Evolutionary conservation across 2,888 invertebrate species (phyloP), one percentile per base, ranked within the genome.

Genomic region (Molorchus minor): DNA sequence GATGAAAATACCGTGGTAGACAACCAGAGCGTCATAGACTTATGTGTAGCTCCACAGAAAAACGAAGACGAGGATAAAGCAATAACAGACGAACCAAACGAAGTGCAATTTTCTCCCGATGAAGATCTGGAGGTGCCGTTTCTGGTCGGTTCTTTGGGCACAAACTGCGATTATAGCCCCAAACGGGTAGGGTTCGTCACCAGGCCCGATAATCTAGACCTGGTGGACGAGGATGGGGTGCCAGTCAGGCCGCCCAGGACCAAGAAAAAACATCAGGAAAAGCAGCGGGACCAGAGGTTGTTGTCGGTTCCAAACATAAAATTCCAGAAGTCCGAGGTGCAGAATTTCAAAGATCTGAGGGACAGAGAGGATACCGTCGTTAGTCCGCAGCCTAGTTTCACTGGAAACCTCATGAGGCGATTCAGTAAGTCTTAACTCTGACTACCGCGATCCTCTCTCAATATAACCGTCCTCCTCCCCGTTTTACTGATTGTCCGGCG

Each of bases 221-320:
- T 88, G 44, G 81, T 83, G 57, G 85, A 84, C 61, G 81, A 80
- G 52, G 78, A 82, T 58, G 83, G 82, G 40, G 82, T 81, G 41
- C 88, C 87, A 7, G 79, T 85, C 10, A 82, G 86, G 61, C 86
- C 85, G 12, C 83, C 87, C 46, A 79, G 85, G 19, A 78, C 80
- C 44, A 75, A 74, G 56, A 85, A 84, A 73, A 83, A 83, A 70
- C 84, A 84, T 75, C 59, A 54, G 15, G 59, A 65, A 5, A 64
- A 71, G 74, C 80, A 88, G 74, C 80, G 88, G 67, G 88, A 91
- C 75, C 87, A 87, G 76, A 84, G 91, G 51, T 81, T 91, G 71
- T 84, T 91, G 68, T 91, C 92, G 8, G 91, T 91, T 74, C 92
- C 92, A 16, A 91, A 91, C 82, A 87, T 88, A 67, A 91, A 90